Conservation (phyloP, 2,113 vertebrate species). For the Xiphias gladius region DNA sequence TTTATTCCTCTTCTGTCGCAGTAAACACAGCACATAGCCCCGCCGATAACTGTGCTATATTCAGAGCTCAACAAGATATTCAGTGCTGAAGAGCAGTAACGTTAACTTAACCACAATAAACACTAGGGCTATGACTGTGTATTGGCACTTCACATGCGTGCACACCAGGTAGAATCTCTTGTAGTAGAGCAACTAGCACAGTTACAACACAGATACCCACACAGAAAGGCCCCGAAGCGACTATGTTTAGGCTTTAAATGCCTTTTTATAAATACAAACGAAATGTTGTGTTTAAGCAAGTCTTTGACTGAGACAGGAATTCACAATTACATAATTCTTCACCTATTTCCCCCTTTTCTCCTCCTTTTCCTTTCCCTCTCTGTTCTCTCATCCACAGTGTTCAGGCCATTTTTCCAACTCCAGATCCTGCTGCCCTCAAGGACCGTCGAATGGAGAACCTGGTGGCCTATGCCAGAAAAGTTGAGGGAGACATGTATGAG, state of each 20-base stretch:
- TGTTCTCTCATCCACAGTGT: slow-evolving; percentile 83
- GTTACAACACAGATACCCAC: background rate
- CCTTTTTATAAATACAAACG: background rate
- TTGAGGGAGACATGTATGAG: slow-evolving; percentile 99
- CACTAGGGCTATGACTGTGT: background rate
- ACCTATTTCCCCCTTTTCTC: background rate
- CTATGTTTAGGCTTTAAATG: background rate
- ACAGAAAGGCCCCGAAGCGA: background rate
- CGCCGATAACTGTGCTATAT: no score
- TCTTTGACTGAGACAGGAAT: background rate
- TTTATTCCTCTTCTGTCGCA: no score
- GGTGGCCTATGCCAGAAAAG: slow-evolving; percentile 97
- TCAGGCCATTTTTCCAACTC: slow-evolving; percentile 99
- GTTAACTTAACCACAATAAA: background rate
- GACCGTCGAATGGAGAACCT: slow-evolving; percentile 98
- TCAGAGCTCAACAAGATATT: slow-evolving; percentile 4
- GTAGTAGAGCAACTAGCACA: no score
- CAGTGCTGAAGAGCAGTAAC: background rate
- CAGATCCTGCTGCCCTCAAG: slow-evolving; percentile 96
- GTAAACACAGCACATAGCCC: no score
- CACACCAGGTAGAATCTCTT: background rate
- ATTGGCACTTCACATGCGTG: background rate
- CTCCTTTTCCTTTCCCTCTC: background rate
- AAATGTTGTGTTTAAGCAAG: background rate
- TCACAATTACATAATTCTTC: background rate